These are phyloP conservation scores for Clunio marinus DNA, from an alignment of 2,888 invertebrate species.

Conservation along the genomic window DNA sequence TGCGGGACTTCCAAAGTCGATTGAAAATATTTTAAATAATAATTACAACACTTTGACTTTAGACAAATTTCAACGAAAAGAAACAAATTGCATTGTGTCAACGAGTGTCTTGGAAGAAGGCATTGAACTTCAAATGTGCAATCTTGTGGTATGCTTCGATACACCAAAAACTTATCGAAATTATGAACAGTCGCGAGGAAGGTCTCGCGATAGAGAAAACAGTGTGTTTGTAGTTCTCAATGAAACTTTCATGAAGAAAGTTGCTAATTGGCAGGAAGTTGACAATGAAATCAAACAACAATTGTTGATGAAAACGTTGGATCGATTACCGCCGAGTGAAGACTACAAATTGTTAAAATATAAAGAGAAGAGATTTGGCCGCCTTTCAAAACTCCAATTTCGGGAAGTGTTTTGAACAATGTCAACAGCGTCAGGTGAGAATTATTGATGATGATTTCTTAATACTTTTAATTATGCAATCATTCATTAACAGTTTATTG, in stretches of 20 bases:
- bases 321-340: slow-evolving; percentile 55
- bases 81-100: slow-evolving; percentile 63
- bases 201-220: slow-evolving; percentile 68
- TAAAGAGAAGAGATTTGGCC: slow-evolving; percentile 52
- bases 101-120: slow-evolving; percentile 89
- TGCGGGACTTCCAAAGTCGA: slow-evolving; percentile 42
- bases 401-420: background rate
- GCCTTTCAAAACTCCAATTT: slow-evolving; percentile 43
- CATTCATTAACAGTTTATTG: too few relatives aligned
- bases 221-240: slow-evolving; percentile 58
- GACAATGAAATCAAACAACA: slow-evolving; percentile 58
- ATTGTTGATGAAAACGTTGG: slow-evolving; percentile 57
- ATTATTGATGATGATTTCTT: too few relatives aligned
- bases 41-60: slow-evolving; percentile 48
- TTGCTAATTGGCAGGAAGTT: slow-evolving; percentile 52
- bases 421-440: slow-evolving; percentile 6
- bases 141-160: slow-evolving; percentile 73
- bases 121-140: slow-evolving; percentile 78
- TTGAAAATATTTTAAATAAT: slow-evolving; percentile 45
- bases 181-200: slow-evolving; percentile 84
- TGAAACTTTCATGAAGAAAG: slow-evolving; percentile 46
- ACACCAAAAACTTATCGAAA: slow-evolving; percentile 66
- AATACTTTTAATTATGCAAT: too few relatives aligned
- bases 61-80: slow-evolving; percentile 57
- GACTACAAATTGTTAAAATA: slow-evolving; percentile 54